These are phyloP conservation scores for Ips typographus DNA, from an alignment of 1,140 invertebrate species.

Conservation along the genomic window DNA sequence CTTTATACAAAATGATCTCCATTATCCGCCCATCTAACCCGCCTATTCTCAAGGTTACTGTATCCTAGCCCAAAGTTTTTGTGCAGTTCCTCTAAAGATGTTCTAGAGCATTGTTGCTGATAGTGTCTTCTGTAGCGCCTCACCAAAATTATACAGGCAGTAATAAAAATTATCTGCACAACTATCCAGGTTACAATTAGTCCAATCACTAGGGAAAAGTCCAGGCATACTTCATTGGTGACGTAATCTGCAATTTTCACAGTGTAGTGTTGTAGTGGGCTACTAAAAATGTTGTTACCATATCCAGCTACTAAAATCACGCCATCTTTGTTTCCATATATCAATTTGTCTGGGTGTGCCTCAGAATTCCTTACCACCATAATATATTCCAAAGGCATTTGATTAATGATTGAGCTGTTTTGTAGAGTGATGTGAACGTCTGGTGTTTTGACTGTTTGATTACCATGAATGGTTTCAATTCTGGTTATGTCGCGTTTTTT, in stretches of 20 bases:
- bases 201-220: slow-evolving; percentile 48
- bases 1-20: slow-evolving; percentile 27
- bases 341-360: slow-evolving; percentile 49
- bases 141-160: slow-evolving; percentile 43
- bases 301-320: slow-evolving; percentile 55
- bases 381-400: slow-evolving; percentile 54
- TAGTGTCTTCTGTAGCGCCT: slow-evolving; percentile 49
- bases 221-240: slow-evolving; percentile 50
- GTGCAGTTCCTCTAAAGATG: slow-evolving; percentile 47
- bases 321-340: slow-evolving; percentile 53
- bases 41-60: slow-evolving; percentile 47
- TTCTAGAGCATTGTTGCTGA: slow-evolving; percentile 43
- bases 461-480: slow-evolving; percentile 40
- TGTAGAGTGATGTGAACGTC: background rate
- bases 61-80: slow-evolving; percentile 51
- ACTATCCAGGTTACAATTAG: slow-evolving; percentile 48
- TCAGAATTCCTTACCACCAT: slow-evolving; percentile 52
- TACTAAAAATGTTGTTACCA: slow-evolving; percentile 41
- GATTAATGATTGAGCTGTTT: slow-evolving; percentile 37
- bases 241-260: slow-evolving; percentile 38
- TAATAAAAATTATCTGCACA: slow-evolving; percentile 48
- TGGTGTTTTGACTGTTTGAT: slow-evolving; percentile 22
- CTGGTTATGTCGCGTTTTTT: slow-evolving; percentile 30
- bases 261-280: background rate
- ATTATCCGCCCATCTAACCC: slow-evolving; percentile 50